phyloP scores from a whole-genome alignment of 2,888 invertebrate species.

The Odontocolon sp. region DNA sequence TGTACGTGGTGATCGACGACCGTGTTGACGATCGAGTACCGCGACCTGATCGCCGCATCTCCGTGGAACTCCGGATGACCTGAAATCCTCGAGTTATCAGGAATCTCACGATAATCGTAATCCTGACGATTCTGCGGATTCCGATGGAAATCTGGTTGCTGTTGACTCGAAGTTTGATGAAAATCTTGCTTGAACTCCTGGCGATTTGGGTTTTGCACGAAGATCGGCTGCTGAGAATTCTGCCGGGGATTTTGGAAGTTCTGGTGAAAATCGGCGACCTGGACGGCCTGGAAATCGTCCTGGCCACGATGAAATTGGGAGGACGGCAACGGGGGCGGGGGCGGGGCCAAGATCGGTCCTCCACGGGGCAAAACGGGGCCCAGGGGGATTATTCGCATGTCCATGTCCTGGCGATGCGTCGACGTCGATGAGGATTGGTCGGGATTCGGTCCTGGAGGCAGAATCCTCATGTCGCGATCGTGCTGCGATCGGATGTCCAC shows the following conservation, averaged over 20 bases:
- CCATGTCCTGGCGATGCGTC: slow-evolving; percentile 79
- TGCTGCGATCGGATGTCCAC: slow-evolving; percentile 77
- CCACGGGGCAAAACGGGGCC: slow-evolving; percentile 64
- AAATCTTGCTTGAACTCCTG: no score
- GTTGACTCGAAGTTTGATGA: slow-evolving; percentile 51
- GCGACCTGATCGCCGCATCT: slow-evolving; percentile 64
- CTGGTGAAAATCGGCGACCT: slow-evolving; percentile 68
- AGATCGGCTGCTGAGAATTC: slow-evolving; percentile 55
- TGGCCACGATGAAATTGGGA: slow-evolving; percentile 72
- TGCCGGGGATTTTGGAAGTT: slow-evolving; percentile 66
- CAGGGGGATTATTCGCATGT: slow-evolving; percentile 78
- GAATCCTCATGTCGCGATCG: slow-evolving; percentile 75
- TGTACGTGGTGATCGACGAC: slow-evolving; percentile 54
- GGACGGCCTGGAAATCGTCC: slow-evolving; percentile 62
- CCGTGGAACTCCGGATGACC: slow-evolving; percentile 63
- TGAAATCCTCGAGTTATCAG: no score
- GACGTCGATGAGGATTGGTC: no score
- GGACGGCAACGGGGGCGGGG: slow-evolving; percentile 70
- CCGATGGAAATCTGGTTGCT: slow-evolving; percentile 68
- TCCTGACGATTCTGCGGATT: slow-evolving; percentile 67
- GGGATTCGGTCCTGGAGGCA: slow-evolving; percentile 58
- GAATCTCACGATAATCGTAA: slow-evolving; percentile 69
- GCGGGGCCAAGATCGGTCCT: slow-evolving; percentile 63
- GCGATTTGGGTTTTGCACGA: no score
- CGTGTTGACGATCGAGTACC: slow-evolving; percentile 61